Percentiles rank a stretch among this genome's conserved stretches.
Evolutionary conservation across 2,888 invertebrate species (phyloP).

Genomic region (Patella pellucida): DNA sequence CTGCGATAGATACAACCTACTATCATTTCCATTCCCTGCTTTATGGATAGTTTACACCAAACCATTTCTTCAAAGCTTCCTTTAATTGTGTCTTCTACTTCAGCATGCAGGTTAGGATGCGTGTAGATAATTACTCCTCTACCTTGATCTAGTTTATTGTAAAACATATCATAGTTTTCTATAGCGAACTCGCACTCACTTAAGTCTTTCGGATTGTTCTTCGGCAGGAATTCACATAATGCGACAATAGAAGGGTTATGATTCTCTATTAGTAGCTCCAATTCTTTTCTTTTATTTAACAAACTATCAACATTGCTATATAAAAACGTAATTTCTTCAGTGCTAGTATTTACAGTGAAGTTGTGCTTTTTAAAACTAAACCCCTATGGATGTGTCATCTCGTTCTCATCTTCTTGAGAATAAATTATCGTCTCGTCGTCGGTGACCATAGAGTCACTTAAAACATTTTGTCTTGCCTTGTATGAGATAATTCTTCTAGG

Average conservation of each 20-base stretch:
- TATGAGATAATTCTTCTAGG: too few species aligned
- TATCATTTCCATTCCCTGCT: not conserved
- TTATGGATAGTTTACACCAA: not conserved
- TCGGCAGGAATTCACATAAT: not conserved
- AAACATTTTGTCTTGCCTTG: too few species aligned
- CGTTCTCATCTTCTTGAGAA: not conserved
- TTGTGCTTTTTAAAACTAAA: not conserved
- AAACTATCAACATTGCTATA: conserved; percentile 3
- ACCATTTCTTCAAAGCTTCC: not conserved
- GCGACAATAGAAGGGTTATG: not conserved
- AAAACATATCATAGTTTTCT: not conserved
- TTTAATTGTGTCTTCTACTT: not conserved
- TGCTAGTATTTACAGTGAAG: not conserved
- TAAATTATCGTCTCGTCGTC: conserved; percentile 2
- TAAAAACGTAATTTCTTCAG: not conserved
- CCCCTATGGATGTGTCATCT: not conserved
- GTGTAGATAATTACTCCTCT: not conserved
- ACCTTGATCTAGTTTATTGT: not conserved
- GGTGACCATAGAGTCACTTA: not conserved
- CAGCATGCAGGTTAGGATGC: not conserved
- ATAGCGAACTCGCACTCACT: not conserved
- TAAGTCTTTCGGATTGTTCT: not conserved
- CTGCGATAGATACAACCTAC: not conserved
- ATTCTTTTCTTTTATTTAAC: not conserved
- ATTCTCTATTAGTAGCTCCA: not conserved